A percentile compares a stretch with the other conserved stretches of the same genome.
Conservation (phyloP, 1,140 invertebrate species). For the Globodera rostochiensis region DNA sequence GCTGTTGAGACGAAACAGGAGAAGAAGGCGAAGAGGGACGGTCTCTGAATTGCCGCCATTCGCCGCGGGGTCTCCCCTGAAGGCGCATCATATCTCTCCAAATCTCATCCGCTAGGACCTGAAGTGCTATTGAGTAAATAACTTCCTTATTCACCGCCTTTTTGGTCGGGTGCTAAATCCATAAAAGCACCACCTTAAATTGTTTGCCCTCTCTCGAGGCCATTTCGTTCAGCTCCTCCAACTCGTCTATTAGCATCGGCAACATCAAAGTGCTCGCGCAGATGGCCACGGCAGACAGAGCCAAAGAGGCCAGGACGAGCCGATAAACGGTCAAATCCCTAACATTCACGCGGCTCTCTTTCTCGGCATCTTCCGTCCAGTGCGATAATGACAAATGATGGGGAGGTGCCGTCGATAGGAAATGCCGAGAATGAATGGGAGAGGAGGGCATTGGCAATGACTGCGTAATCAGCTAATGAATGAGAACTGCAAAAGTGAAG, state of each 20-base stretch:
- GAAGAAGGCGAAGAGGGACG: not conserved
- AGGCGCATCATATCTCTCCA: conserved; percentile 33
- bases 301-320: conserved; percentile 16
- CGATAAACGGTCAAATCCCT: conserved; percentile 9
- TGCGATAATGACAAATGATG: conserved; percentile 6
- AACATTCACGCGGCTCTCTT: not conserved
- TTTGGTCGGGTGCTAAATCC: not conserved
- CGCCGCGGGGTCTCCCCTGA: not conserved
- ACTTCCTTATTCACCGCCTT: not conserved
- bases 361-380: not conserved
- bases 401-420: not conserved
- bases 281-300: conserved; percentile 24
- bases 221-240: conserved; percentile 34
- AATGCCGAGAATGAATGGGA: not conserved
- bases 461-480: not conserved
- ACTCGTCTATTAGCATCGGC: conserved; percentile 25
- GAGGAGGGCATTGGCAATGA: not conserved
- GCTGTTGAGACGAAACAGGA: not conserved
- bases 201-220: conserved; percentile 16
- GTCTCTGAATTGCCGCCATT: not conserved
- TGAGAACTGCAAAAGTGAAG: not conserved
- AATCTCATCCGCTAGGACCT: conserved; percentile 30
- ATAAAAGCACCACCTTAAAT: conserved; percentile 19
- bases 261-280: conserved; percentile 17
- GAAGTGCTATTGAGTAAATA: not conserved